Base-by-base conservation (phyloP, 1,140 invertebrate species). In the Mya arenaria region DNA sequence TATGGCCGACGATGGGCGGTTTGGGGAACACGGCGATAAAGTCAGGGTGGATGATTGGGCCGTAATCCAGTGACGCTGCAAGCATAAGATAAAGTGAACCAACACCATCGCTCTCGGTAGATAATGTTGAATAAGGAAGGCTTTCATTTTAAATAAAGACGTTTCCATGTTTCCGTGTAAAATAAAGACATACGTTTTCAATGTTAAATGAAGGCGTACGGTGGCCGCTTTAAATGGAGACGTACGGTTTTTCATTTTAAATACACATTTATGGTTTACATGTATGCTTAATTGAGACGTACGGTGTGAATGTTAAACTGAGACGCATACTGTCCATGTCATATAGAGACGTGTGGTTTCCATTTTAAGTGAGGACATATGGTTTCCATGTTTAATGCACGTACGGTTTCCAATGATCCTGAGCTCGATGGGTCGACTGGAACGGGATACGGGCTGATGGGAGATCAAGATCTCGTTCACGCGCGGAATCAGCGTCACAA, bases 381-480 rank as follows among this genome's bases (percentile, higher is more conserved):
- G 4, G 17, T 62, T 62, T 23, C 15, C 0, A 0, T 3, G 17
- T 5, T 37, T 66, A 5, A 23, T 5, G 19, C 1, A 17, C 58
- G 44, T 65, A 80, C 77, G 65, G 41, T 52, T 62, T 17, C 77
- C 63, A 0, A 17, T 30, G 4, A 80, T 41, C 39, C 77, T 34
- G 19, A 80, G 39, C 63, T 80, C 77, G 23, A 80, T 80, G 10
- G 65, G 52, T 60, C 39, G n/a, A 71, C 77, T 80, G n/a, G 77
- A 71, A n/a, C 77, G 5, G 32, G 65, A 56, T 0, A 66, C 65
- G 0, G 77, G 77, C 36, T 80, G 77, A 3, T 37, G 10, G 10
- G 62, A 71, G 1, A 66, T 71, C 25, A 69, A 6, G 30, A 17
- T 8, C 36, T 80, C 77, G 19, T 52, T 52, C 1, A 71, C 52